phyloP scores from a whole-genome alignment of 2,113 vertebrate genomes.

The Notarius lentiginosus region DNA sequence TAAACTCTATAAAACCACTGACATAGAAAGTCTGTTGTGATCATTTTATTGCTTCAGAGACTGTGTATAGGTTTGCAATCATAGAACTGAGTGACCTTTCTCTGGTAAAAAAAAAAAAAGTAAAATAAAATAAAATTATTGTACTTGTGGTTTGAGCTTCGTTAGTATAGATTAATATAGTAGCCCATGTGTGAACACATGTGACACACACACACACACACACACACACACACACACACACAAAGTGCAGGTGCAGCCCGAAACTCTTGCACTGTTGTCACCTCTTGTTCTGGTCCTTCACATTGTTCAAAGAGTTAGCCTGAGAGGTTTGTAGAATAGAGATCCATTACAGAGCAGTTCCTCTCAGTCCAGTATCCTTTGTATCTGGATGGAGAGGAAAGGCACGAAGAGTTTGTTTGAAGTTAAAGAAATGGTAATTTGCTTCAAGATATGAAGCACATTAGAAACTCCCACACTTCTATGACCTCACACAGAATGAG shows the following conservation, averaged over 20 bases:
- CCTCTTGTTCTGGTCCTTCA: conserved; percentile 51
- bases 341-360: conserved; percentile 53
- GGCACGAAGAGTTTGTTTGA: conserved; percentile 59
- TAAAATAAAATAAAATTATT: neutral
- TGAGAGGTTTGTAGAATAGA: conserved; percentile 42
- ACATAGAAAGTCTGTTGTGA: neutral
- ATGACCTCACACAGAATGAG: conserved; percentile 28
- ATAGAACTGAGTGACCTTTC: neutral
- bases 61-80: neutral
- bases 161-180: neutral
- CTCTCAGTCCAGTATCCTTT: conserved; percentile 33
- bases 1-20: neutral
- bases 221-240: conserved; percentile 9
- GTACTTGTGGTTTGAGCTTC: neutral
- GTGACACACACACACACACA: conserved; percentile 6
- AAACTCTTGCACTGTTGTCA: conserved; percentile 48
- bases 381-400: conserved; percentile 43
- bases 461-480: conserved; percentile 38
- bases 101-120: neutral
- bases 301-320: conserved; percentile 41
- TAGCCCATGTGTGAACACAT: neutral
- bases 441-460: conserved; percentile 63
- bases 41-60: neutral
- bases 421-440: conserved; percentile 72
- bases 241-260: conserved; percentile 4